phyloP scores from a whole-genome alignment of 2,888 invertebrate species.

The Plusia festucae region DNA sequence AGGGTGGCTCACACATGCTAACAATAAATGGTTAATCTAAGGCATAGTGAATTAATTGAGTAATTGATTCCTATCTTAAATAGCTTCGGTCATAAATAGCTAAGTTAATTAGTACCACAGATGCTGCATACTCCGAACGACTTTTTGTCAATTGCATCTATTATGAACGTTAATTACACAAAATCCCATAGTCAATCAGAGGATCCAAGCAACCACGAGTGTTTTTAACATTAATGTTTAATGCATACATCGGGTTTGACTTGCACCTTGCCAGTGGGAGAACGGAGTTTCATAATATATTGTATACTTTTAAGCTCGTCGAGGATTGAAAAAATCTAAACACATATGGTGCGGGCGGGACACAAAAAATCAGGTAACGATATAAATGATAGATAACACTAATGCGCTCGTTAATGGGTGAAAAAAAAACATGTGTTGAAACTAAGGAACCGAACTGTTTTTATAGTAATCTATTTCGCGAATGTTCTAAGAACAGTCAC shows the following conservation, averaged over 20 bases:
- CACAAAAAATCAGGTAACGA: constrained; percentile 78
- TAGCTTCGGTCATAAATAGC: constrained; percentile 40
- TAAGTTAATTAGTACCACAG: constrained; percentile 37
- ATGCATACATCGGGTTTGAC: constrained; percentile 52
- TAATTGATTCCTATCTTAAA: constrained; percentile 42
- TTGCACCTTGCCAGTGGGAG: constrained; percentile 34
- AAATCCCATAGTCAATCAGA: constrained; percentile 62
- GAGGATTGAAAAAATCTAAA: constrained; percentile 45
- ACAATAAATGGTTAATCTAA: constrained; percentile 27
- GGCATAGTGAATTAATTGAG: constrained; percentile 47
- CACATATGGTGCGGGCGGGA: constrained; percentile 63
- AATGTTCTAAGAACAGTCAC: constrained; percentile 35
- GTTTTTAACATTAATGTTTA: constrained; percentile 59
- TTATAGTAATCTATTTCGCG: constrained; percentile 29
- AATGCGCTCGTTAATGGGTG: constrained; percentile 50
- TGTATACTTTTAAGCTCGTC: constrained; percentile 33
- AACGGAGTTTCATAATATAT: constrained; percentile 43
- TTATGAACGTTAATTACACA: constrained; percentile 59
- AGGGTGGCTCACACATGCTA: constrained; percentile 18
- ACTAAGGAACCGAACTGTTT: constrained; percentile 40
- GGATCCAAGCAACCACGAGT: constrained; percentile 27
- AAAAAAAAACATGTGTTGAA: constrained; percentile 56
- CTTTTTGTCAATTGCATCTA: constrained; percentile 50
- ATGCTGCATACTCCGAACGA: constrained; percentile 27
- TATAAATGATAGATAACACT: constrained; percentile 67